Evolutionary conservation across 2,888 invertebrate genomes (phyloP), one percentile per base, ranked within the genome.

Genomic region (Caenorhabditis plicata): DNA sequence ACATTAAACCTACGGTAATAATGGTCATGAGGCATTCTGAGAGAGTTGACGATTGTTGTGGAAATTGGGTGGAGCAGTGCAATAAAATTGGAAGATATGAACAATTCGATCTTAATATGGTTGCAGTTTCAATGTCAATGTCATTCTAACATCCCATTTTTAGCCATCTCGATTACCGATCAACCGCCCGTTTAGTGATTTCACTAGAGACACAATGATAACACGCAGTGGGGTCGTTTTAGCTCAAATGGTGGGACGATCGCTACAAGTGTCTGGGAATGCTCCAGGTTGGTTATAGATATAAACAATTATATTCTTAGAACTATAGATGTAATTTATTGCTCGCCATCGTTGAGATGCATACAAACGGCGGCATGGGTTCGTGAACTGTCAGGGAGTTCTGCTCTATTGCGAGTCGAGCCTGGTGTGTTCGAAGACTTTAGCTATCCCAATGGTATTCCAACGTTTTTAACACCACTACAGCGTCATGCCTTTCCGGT

Each of bases 341-440:
- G 61, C 22, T 73, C 73, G 15, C 75, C 75, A 9, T 64, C 74
- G n/a, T 66, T 74, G 15, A 62, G 75, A 8, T 75, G 73, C 33
- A 53, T 75, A 11, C 73, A 75, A 52, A 75, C 75, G 5, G 75
- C 73, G 20, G 42, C 49, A 7, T 52, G 49, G 33, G 65, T 71
- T 13, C 54, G 58, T 26, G 51, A 52, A 3, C 41, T 44, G 46
- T 55, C 53, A 4, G 51, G 62, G 22, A 48, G 56, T 19, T 33
- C 45, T n/a, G 50, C 58, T 1, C 25, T 64, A 38, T 27, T 68
- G 32, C 61, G 71, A 19, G 64, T 74, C 23, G 74, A 74, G 29
- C 71, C 72, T 20, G 72, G 74, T 13, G 53, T 74, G 15, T 74
- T 74, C 42, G 74, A 74, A 46, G 68, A 73, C 56, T 63, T 51